These are phyloP conservation scores for Heteromyza rotundicornis DNA, from an alignment of 2,888 invertebrate species.

Conservation along the genomic window DNA sequence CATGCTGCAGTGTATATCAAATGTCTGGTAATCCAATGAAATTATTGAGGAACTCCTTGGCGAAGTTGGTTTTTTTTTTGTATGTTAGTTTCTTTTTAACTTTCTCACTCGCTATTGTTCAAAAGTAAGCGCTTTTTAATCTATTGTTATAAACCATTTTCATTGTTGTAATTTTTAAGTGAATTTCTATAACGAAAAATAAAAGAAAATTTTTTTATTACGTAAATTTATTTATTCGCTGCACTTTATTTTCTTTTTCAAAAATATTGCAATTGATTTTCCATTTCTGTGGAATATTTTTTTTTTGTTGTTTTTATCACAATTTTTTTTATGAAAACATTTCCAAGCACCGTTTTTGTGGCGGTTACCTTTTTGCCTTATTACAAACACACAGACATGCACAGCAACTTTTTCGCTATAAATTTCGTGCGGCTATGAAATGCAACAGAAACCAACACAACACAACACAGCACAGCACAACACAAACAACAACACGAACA, in stretches of 20 bases:
- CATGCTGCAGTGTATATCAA: neutral
- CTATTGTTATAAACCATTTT: no score
- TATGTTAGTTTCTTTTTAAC: neutral
- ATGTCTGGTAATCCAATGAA: neutral
- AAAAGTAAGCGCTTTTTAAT: no score
- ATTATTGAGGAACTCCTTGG: neutral
- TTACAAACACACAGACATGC: slow-evolving; percentile 18
- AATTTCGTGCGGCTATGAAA: no score
- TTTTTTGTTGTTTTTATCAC: slow-evolving; percentile 15
- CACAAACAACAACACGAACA: neutral
- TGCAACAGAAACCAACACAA: no score
- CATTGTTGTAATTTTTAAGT: no score
- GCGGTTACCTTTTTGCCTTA: neutral
- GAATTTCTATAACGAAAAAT: no score
- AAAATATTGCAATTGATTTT: neutral
- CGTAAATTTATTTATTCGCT: neutral
- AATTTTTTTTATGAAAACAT: slow-evolving; percentile 28
- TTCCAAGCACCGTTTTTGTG: slow-evolving; percentile 21
- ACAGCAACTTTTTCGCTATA: no score
- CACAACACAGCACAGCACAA: no score
- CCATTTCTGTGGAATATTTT: no score
- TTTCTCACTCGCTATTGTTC: no score
- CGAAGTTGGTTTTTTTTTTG: neutral
- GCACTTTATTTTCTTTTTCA: neutral
- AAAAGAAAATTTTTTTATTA: no score